phyloP scores from a whole-genome alignment of 1,140 invertebrate genomes.

The Drosophila sproati region DNA sequence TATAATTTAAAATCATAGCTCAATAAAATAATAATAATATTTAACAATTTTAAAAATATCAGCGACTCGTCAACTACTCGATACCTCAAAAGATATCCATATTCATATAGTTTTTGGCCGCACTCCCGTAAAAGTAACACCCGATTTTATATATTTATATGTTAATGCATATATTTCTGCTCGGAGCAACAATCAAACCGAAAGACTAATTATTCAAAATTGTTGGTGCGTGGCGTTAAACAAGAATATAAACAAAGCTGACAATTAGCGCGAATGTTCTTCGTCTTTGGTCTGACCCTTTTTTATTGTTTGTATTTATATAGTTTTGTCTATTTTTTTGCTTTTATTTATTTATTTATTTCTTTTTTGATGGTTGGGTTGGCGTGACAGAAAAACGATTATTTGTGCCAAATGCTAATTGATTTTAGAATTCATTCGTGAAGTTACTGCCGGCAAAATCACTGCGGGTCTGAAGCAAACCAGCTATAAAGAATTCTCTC shows the following conservation, averaged over 20 bases:
- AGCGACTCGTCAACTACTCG: no score
- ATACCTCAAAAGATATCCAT: no score
- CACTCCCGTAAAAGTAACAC: not conserved
- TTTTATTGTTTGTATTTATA: slow-evolving; percentile 10
- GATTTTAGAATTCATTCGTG: slow-evolving; percentile 82
- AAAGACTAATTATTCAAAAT: slow-evolving; percentile 15
- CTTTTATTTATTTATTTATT: slow-evolving; percentile 21
- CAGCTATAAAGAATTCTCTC: slow-evolving; percentile 48
- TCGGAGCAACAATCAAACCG: not conserved
- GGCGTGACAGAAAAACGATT: slow-evolving; percentile 80
- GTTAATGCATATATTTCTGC: not conserved
- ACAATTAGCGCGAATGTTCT: slow-evolving; percentile 45
- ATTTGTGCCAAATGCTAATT: slow-evolving; percentile 81
- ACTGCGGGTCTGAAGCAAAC: not conserved
- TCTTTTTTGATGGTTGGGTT: slow-evolving; percentile 66
- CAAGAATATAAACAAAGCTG: slow-evolving; percentile 40
- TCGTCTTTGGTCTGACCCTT: slow-evolving; percentile 27
- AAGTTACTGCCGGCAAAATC: slow-evolving; percentile 30
- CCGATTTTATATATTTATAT: not conserved
- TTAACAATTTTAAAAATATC: no score
- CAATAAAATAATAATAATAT: no score
- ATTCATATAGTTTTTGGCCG: no score
- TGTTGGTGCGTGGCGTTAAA: slow-evolving; percentile 5
- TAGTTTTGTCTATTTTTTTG: slow-evolving; percentile 12
- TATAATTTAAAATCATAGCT: no score